Conservation (phyloP, 2,888 invertebrate genomes). For the Ophraella communa region DNA sequence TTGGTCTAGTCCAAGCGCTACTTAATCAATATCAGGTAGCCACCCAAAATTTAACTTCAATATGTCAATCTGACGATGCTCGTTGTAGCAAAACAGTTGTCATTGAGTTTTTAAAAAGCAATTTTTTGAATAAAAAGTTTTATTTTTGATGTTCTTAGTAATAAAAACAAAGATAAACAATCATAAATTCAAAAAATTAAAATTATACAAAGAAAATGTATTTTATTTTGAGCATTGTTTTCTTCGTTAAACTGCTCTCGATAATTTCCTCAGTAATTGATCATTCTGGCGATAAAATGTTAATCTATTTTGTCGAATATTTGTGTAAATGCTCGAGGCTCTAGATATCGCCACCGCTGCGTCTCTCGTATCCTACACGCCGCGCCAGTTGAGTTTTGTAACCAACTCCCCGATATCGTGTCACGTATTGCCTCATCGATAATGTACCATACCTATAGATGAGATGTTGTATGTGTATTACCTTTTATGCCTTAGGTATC, state of each 20-base stretch:
- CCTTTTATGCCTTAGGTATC: slow-evolving; percentile 33
- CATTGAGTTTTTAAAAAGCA: too few relatives aligned
- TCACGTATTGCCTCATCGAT: slow-evolving; percentile 45
- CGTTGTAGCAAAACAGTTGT: too few relatives aligned
- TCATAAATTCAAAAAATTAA: slow-evolving; percentile 5
- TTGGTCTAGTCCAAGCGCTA: too few relatives aligned
- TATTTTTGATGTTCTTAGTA: too few relatives aligned
- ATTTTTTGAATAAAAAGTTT: too few relatives aligned
- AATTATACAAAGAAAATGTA: slow-evolving; percentile 10
- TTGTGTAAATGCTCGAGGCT: slow-evolving; percentile 40
- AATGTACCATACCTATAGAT: slow-evolving; percentile 44
- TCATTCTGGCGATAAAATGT: slow-evolving; percentile 30
- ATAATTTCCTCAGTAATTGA: slow-evolving; percentile 29
- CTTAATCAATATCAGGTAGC: too few relatives aligned
- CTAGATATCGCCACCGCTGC: slow-evolving; percentile 25
- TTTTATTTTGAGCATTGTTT: slow-evolving; percentile 1
- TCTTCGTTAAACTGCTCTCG: slow-evolving; percentile 25
- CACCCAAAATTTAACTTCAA: too few relatives aligned
- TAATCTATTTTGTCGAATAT: slow-evolving; percentile 45
- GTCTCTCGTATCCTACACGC: slow-evolving; percentile 4
- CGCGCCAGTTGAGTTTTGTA: slow-evolving; percentile 30
- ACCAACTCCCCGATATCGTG: slow-evolving; percentile 19
- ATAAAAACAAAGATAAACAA: background rate
- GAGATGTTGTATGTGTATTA: slow-evolving; percentile 46
- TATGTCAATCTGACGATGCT: too few relatives aligned